These are phyloP conservation scores for Hypomecis punctinalis DNA, from an alignment of 2,888 invertebrate species.

Conservation along the genomic window DNA sequence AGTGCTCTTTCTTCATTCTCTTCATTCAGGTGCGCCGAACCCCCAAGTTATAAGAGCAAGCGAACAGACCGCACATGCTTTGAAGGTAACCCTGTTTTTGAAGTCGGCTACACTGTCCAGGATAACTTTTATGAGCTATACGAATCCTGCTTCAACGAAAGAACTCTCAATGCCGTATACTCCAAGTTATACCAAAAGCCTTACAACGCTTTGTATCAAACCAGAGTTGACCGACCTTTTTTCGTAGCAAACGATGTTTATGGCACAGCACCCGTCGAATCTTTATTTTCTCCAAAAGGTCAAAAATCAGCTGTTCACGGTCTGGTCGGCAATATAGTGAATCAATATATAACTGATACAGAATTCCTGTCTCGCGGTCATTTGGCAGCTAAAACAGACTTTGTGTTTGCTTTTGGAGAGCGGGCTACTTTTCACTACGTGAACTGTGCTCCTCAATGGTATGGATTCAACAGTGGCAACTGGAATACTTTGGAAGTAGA, in stretches of 20 bases:
- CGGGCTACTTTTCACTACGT: slow-evolving; percentile 87
- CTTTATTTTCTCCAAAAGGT: slow-evolving; percentile 65
- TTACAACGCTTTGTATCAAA: slow-evolving; percentile 73
- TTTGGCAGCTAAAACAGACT: slow-evolving; percentile 87
- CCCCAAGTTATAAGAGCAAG: slow-evolving; percentile 62
- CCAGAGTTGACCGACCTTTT: slow-evolving; percentile 67
- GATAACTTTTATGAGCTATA: slow-evolving; percentile 66
- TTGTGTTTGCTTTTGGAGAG: slow-evolving; percentile 85
- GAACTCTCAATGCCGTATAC: slow-evolving; percentile 59
- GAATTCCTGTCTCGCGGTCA: slow-evolving; percentile 86
- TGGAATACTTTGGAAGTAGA: slow-evolving; percentile 84
- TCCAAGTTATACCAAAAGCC: slow-evolving; percentile 75
- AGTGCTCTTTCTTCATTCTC: slow-evolving; percentile 57
- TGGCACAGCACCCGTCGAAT: slow-evolving; percentile 59
- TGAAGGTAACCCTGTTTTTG: slow-evolving; percentile 59
- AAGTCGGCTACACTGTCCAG: slow-evolving; percentile 71
- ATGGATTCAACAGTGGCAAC: slow-evolving; percentile 85
- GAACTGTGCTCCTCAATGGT: slow-evolving; percentile 89
- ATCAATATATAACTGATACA: slow-evolving; percentile 70
- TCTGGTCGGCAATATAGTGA: slow-evolving; percentile 58
- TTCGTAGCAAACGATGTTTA: slow-evolving; percentile 65
- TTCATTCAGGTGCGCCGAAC: slow-evolving; percentile 56
- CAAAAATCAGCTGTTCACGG: slow-evolving; percentile 62
- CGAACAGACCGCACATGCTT: slow-evolving; percentile 66
- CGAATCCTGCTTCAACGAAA: slow-evolving; percentile 73